phyloP scores from a whole-genome alignment of 2,888 invertebrate genomes.

The Microdon myrmicae region DNA sequence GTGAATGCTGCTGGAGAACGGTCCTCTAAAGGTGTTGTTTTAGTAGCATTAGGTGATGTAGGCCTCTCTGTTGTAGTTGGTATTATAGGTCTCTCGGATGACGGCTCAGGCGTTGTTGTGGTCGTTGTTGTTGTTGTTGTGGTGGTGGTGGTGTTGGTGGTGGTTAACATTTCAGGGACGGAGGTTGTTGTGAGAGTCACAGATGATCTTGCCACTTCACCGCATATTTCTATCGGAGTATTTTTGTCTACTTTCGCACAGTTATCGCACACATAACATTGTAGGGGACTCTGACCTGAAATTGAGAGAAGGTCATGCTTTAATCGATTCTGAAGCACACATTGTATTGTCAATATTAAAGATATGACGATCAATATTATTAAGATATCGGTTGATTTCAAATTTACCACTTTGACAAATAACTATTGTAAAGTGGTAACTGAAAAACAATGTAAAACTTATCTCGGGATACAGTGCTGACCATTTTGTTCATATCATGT shows the following conservation, averaged over 20 bases:
- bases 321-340: too few relatives aligned
- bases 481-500: too few relatives aligned
- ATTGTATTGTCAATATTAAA: too few relatives aligned
- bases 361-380: too few relatives aligned
- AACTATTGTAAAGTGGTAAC: too few relatives aligned
- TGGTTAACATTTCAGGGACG: slow-evolving; percentile 14
- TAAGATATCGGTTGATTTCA: too few relatives aligned
- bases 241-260: slow-evolving; percentile 55
- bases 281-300: slow-evolving; percentile 53
- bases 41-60: slow-evolving; percentile 34
- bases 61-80: slow-evolving; percentile 28
- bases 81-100: slow-evolving; percentile 5
- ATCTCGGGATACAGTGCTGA: too few relatives aligned
- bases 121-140: slow-evolving; percentile 24
- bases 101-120: slow-evolving; percentile 8
- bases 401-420: too few relatives aligned
- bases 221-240: slow-evolving; percentile 57
- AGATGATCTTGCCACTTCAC: slow-evolving; percentile 50
- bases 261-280: slow-evolving; percentile 62
- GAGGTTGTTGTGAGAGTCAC: slow-evolving; percentile 7
- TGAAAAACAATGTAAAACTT: too few relatives aligned
- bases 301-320: slow-evolving; percentile 5
- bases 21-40: slow-evolving; percentile 30
- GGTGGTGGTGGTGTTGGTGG: slow-evolving; percentile 20
- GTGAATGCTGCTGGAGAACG: slow-evolving; percentile 7